Conservation (phyloP, 2,888 invertebrate species). For the Diaphora mendica region DNA sequence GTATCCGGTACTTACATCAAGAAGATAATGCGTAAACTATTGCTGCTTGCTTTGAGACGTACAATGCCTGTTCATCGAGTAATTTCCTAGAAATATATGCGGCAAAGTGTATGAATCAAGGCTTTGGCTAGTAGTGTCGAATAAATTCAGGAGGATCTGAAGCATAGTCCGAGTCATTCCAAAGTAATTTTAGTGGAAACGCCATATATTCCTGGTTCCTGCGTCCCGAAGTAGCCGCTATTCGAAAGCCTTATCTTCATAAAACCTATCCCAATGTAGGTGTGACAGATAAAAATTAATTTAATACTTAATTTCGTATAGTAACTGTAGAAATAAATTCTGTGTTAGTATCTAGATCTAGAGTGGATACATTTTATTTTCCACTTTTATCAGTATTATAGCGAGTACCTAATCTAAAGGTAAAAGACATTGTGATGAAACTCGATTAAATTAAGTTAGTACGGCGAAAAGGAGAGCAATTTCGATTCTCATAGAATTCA, state of each 20-base stretch:
- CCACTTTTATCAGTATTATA: conserved; percentile 61
- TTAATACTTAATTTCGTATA: not conserved
- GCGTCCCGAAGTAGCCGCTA: too few relatives aligned
- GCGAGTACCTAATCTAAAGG: conserved; percentile 74
- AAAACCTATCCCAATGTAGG: not conserved
- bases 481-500: conserved; percentile 85
- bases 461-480: conserved; percentile 82
- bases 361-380: conserved; percentile 49
- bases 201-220: too few relatives aligned
- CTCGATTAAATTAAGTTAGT: conserved; percentile 85
- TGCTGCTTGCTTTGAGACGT: not conserved
- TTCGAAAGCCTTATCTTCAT: not conserved
- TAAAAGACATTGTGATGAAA: conserved; percentile 77
- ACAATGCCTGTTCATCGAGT: not conserved
- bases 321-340: not conserved
- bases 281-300: too few relatives aligned
- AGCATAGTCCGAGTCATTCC: too few relatives aligned
- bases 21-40: not conserved
- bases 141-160: too few relatives aligned
- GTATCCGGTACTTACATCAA: too few relatives aligned
- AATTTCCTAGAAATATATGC: not conserved
- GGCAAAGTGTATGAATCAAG: not conserved
- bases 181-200: too few relatives aligned
- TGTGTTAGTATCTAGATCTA: not conserved
- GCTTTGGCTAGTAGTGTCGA: too few relatives aligned